A percentile compares a stretch with the other conserved stretches of the same genome.
Evolutionary conservation across 2,797 vertebrate genomes (phyloP).

Genomic region (Pampus argenteus): DNA sequence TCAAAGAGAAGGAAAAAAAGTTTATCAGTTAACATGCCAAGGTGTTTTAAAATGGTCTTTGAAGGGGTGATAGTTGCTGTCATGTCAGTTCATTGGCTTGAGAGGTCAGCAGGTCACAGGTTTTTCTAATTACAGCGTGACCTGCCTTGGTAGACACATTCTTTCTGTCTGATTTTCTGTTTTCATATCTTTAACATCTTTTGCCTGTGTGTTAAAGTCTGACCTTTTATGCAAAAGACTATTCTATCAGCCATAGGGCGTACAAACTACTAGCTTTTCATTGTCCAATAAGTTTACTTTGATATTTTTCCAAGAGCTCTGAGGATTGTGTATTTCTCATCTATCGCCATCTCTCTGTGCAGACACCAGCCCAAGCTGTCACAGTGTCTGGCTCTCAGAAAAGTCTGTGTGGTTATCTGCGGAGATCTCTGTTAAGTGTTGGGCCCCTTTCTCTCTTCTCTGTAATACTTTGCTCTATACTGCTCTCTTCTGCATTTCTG

Average conservation of each 20-base stretch:
- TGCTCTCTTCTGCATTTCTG: constrained; percentile 61
- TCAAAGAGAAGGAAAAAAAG: constrained; percentile 68
- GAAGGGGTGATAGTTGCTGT: constrained; percentile 65
- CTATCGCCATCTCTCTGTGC: constrained; percentile 28
- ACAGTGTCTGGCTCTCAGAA: constrained; percentile 51
- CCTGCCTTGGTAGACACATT: constrained; percentile 68
- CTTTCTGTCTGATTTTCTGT: constrained; percentile 62
- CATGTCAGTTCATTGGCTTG: constrained; percentile 60
- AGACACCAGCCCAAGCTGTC: constrained; percentile 49
- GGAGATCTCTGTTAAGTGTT: constrained; percentile 52
- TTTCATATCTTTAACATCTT: constrained; percentile 45
- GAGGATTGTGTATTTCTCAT: constrained; percentile 48
- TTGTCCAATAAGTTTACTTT: constrained; percentile 17
- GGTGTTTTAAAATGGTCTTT: constrained; percentile 63
- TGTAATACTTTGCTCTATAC: constrained; percentile 34
- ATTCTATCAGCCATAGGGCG: constrained; percentile 12
- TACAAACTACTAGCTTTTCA: constrained; percentile 15
- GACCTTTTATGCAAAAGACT: constrained; percentile 18
- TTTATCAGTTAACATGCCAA: constrained; percentile 70
- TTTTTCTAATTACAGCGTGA: constrained; percentile 79
- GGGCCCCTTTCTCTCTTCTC: constrained; percentile 42
- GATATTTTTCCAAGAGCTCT: constrained; percentile 39
- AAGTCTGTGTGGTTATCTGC: constrained; percentile 56
- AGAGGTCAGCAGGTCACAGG: constrained; percentile 70
- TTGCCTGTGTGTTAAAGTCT: constrained; percentile 28